Percentiles rank a stretch among this genome's conserved stretches.
Conservation (phyloP, 1,140 invertebrate species). For the Dreissena rostriformis region DNA sequence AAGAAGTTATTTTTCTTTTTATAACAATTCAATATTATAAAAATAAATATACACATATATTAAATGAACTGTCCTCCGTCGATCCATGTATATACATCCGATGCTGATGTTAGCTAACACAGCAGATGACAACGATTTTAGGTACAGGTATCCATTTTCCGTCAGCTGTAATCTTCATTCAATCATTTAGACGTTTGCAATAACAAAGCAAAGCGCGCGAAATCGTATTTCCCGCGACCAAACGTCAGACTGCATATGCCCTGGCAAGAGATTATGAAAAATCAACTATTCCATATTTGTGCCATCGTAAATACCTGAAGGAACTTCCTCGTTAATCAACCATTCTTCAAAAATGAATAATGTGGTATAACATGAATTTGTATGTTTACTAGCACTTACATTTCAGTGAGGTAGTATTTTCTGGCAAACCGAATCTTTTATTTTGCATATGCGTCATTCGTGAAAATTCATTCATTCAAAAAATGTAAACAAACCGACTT, state of each 20-base stretch:
- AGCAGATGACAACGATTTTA: constrained; percentile 60
- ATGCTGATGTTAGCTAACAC: background rate
- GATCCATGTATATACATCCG: constrained; percentile 14
- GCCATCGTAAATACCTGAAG: too few species aligned
- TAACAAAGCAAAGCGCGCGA: constrained; percentile 76
- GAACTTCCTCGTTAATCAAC: background rate
- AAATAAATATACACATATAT: constrained; percentile 34
- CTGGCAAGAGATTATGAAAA: constrained; percentile 24
- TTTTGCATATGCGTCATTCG: constrained; percentile 24
- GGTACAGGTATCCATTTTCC: constrained; percentile 26
- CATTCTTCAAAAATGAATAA: background rate
- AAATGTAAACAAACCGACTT: constrained; percentile 51
- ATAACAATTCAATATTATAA: constrained; percentile 18
- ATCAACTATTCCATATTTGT: background rate
- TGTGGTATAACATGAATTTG: background rate
- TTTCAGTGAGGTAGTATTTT: background rate
- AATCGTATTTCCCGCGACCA: constrained; percentile 79
- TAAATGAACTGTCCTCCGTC: constrained; percentile 43
- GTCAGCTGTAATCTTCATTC: constrained; percentile 40
- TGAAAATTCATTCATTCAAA: constrained; percentile 37
- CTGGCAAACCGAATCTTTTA: background rate
- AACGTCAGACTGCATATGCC: constrained; percentile 65
- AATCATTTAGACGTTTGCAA: constrained; percentile 57
- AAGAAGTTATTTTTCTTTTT: constrained; percentile 53
- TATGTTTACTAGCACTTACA: background rate